Conservation (phyloP, 2,888 invertebrate species). For the Amorpha juglandis region DNA sequence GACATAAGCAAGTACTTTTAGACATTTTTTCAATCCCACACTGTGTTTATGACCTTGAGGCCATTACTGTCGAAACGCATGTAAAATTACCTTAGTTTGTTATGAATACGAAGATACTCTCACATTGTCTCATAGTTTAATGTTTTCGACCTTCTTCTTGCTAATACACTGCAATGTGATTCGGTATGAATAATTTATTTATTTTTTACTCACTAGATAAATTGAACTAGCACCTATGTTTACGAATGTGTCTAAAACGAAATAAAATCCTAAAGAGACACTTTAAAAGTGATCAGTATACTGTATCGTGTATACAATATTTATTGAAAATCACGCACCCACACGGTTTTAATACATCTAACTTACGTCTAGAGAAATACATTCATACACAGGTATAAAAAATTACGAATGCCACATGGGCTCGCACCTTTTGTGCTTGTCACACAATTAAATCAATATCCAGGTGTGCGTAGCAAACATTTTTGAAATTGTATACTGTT, state of each 20-base stretch:
- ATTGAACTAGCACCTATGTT: conserved; percentile 29
- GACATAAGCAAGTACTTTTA: conserved; percentile 47
- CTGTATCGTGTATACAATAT: neutral
- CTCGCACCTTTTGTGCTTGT: conserved; percentile 12
- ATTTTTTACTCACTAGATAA: conserved; percentile 60
- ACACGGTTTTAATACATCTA: conserved; percentile 18
- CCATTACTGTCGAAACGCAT: neutral
- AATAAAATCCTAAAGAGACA: neutral
- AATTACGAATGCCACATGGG: conserved; percentile 10
- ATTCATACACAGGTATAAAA: conserved; percentile 24
- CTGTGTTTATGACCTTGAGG: neutral
- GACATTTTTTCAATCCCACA: too few species aligned
- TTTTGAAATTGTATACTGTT: neutral
- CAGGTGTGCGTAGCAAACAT: neutral
- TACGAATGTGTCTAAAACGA: conserved; percentile 8
- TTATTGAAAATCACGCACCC: conserved; percentile 16
- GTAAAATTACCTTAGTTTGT: conserved; percentile 3
- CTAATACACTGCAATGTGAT: conserved; percentile 54
- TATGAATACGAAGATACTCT: conserved; percentile 9
- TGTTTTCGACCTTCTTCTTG: conserved; percentile 45
- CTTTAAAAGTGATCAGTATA: conserved; percentile 11
- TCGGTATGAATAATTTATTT: conserved; percentile 27
- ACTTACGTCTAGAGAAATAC: conserved; percentile 22
- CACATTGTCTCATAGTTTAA: conserved; percentile 51
- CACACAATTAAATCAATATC: neutral